Conservation (phyloP, 2,113 vertebrate species). For the Sorex fumeus region DNA sequence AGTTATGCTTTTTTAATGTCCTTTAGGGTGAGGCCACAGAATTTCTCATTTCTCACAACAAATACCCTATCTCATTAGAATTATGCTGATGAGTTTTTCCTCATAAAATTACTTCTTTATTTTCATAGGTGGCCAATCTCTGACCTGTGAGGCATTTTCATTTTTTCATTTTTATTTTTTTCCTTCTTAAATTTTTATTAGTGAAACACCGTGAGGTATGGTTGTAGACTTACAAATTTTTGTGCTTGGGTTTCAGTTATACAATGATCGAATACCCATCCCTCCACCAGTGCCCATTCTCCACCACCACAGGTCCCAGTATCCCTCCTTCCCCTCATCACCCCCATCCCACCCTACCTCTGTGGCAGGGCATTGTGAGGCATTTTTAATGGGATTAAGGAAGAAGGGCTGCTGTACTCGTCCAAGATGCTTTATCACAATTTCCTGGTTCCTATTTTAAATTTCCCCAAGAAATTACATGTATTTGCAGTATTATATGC, state of each 20-base stretch:
- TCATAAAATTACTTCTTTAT: conserved; percentile 87
- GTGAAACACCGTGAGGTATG: too few species aligned
- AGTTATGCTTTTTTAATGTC: conserved; percentile 89
- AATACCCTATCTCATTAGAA: conserved; percentile 92
- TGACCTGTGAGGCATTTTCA: conserved; percentile 85
- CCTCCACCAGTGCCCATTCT: too few species aligned
- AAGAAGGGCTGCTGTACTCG: not conserved
- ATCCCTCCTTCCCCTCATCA: too few species aligned
- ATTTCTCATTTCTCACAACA: conserved; percentile 89
- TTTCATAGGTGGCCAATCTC: conserved; percentile 87
- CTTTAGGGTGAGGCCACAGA: conserved; percentile 83
- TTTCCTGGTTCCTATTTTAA: conserved; percentile 59
- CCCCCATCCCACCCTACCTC: too few species aligned
- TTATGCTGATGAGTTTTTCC: conserved; percentile 92
- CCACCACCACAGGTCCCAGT: too few species aligned
- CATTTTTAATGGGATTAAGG: conserved; percentile 57
- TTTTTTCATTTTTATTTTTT: too few species aligned
- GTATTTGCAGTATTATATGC: not conserved
- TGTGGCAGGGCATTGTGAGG: too few species aligned
- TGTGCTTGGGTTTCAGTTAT: too few species aligned
- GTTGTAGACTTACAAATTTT: too few species aligned
- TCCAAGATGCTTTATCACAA: not conserved
- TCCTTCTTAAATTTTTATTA: too few species aligned
- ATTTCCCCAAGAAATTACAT: not conserved
- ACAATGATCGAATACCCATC: too few species aligned